phyloP scores from a whole-genome alignment of 2,888 invertebrate species.

The Meghimatium bilineatum region DNA sequence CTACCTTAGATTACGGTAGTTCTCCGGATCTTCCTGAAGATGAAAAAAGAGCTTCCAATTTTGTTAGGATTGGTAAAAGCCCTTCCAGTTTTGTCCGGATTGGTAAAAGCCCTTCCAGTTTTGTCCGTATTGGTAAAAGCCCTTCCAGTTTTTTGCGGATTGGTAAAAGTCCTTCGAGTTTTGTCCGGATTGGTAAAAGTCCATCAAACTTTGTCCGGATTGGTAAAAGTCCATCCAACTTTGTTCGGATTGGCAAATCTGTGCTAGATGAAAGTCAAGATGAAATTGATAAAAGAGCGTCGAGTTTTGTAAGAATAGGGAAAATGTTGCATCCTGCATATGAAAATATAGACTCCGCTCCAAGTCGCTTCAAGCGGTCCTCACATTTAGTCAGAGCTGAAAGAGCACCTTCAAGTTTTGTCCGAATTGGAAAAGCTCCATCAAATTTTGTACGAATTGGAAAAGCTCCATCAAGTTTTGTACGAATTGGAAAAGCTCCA shows the following conservation, averaged over 20 bases:
- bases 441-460: constrained; percentile 53
- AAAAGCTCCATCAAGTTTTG: constrained; percentile 49
- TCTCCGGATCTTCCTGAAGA: neutral
- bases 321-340: neutral
- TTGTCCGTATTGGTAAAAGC: constrained; percentile 49
- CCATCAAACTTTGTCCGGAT: constrained; percentile 44
- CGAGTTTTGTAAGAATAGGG: constrained; percentile 40
- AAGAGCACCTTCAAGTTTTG: constrained; percentile 47
- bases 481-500: constrained; percentile 52
- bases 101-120: constrained; percentile 33
- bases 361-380: neutral
- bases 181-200: constrained; percentile 47
- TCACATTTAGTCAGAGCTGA: constrained; percentile 43
- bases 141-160: constrained; percentile 46
- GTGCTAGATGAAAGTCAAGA: neutral
- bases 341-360: neutral
- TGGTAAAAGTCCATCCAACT: constrained; percentile 45
- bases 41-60: constrained; percentile 41
- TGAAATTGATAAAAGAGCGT: neutral
- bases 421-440: constrained; percentile 48
- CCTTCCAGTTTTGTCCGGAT: constrained; percentile 50
- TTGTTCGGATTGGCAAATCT: constrained; percentile 51
- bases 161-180: constrained; percentile 43
- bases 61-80: constrained; percentile 48
- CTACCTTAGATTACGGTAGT: neutral